Evolutionary conservation across 2,113 vertebrate species (phyloP), one percentile per base, ranked within the genome.

Genomic region (Dicaeum eximium): DNA sequence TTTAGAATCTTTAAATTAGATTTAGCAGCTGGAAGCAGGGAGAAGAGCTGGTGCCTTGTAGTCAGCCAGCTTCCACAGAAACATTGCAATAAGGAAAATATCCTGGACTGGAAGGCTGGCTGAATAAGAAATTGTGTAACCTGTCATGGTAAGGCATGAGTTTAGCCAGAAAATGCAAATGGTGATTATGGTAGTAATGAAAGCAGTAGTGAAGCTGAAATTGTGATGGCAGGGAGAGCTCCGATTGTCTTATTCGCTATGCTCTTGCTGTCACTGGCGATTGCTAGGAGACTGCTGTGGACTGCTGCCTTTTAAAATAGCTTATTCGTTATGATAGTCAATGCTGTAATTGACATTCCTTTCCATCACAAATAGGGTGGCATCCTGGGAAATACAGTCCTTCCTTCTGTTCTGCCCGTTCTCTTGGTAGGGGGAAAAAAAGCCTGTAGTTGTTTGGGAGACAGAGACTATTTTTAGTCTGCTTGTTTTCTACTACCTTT

Each of bases 1-100:
- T 95, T 97, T 93, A 92, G 90, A 33, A 83, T 93, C 80, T 92
- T 93, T 73, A 92, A 94, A 96, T 93, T 86, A 90, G 67, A 73
- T 91, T 74, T 90, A 94, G 69, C 83, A 84, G 80, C 83, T 88
- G 91, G 86, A 84, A 91, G 54, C 92, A 89, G 56, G 56, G 28
- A 88, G 24, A 62, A 66, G 67, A 84, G 54, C 28, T 45, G 28
- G 19, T 83, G 58, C 54, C 64, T 70, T 67, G 48, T 58, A 90
- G 75, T 65, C 74, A 88, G 40, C 17, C 48, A 72, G 79, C 75
- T 96, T 94, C 82, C 54, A 44, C 27, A 77, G 90, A 94, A 90
- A 80, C 58, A 66, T 69, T 66, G 18, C 58, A 83, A 11, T 42
- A 53, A 86, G 58, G 57, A 82, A 37, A 86, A 72, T 77, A 77